A percentile compares a stretch with the other conserved stretches of the same genome.
phyloP scores from a whole-genome alignment of 2,797 vertebrate species.

The Pipistrellus pipistrellus region DNA sequence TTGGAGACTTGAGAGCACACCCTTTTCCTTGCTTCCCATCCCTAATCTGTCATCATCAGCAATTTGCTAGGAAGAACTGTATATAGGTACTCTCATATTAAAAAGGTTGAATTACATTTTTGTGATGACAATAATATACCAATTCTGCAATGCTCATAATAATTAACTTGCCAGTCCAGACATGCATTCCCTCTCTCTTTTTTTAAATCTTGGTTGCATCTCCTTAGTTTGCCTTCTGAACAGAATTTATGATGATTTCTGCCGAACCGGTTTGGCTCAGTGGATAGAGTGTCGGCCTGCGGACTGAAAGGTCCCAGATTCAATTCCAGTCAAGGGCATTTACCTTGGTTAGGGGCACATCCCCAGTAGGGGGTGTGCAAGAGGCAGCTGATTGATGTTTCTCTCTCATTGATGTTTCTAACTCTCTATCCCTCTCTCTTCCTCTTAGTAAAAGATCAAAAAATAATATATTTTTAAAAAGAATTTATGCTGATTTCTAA shows the following conservation, averaged over 20 bases:
- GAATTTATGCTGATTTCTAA: slow-evolving; percentile 6
- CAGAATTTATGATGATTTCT: slow-evolving; percentile 4
- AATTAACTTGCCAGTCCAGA: neutral
- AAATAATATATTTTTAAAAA: neutral
- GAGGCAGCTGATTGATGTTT: too few relatives aligned
- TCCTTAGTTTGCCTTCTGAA: neutral
- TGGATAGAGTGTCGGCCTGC: too few relatives aligned
- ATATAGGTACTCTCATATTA: neutral
- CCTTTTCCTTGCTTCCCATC: slow-evolving; percentile 23
- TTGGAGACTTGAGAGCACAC: neutral
- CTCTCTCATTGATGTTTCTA: too few relatives aligned
- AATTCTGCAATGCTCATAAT: slow-evolving; percentile 12
- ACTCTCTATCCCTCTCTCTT: too few relatives aligned
- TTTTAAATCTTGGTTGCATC: neutral
- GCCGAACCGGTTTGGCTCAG: too few relatives aligned
- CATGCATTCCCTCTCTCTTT: neutral
- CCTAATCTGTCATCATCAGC: neutral
- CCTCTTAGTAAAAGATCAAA: too few relatives aligned
- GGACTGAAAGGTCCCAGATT: too few relatives aligned
- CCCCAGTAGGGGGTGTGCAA: too few relatives aligned
- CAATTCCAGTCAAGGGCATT: too few relatives aligned
- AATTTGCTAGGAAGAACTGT: neutral
- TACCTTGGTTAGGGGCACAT: too few relatives aligned
- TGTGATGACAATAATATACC: neutral
- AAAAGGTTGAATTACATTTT: neutral